These are phyloP conservation scores for Chunga burmeisteri DNA, from an alignment of 2,113 vertebrate genomes.

Conservation along the genomic window DNA sequence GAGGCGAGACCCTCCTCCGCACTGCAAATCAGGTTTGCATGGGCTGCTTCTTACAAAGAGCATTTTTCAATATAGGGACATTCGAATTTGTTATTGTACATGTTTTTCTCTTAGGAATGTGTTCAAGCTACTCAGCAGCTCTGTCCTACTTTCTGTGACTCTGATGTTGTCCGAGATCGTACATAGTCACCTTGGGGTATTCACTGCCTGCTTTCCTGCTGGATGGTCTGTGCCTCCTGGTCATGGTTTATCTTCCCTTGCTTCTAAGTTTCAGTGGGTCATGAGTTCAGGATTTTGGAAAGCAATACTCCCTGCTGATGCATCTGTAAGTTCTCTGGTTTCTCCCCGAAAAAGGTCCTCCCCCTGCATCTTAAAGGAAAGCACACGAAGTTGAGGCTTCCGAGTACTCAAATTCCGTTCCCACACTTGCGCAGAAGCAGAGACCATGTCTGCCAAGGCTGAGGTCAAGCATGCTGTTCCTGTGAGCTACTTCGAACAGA, in stretches of 20 bases:
- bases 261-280: not conserved
- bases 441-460: slow-evolving; percentile 38
- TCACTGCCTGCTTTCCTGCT: not conserved
- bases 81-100: not conserved
- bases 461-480: slow-evolving; percentile 48
- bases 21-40: not conserved
- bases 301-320: not conserved
- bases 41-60: not conserved
- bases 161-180: not conserved
- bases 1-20: not conserved
- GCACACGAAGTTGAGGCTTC: not conserved
- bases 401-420: slow-evolving; percentile 44
- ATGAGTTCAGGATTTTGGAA: not conserved
- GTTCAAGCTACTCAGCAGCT: not conserved
- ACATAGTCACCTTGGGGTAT: not conserved
- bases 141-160: not conserved
- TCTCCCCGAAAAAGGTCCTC: not conserved
- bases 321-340: not conserved
- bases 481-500: not conserved
- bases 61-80: not conserved
- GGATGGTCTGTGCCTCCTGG: not conserved
- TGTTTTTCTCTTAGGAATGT: not conserved
- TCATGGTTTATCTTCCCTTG: not conserved
- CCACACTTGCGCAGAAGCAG: slow-evolving; percentile 26
- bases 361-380: not conserved